phyloP scores from a whole-genome alignment of 2,797 vertebrate genomes.

The Streptopelia turtur region DNA sequence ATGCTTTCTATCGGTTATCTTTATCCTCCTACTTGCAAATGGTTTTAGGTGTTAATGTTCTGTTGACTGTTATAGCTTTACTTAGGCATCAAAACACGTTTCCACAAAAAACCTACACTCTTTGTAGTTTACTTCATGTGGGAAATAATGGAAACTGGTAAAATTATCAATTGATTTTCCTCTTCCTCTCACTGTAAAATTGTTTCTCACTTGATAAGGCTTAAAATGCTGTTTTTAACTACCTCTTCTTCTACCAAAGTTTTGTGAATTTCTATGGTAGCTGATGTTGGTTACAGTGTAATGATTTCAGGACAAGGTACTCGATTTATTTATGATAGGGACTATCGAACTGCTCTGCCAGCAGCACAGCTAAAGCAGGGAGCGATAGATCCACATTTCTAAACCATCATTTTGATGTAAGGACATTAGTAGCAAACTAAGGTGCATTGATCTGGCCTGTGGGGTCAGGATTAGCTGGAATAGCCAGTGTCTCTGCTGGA shows the following conservation, averaged over 20 bases:
- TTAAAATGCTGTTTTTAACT: conserved; percentile 48
- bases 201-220: conserved; percentile 61
- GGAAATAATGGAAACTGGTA: conserved; percentile 45
- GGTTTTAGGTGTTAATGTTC: conserved; percentile 47
- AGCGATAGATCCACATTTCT: conserved; percentile 80
- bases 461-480: conserved; percentile 89
- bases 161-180: conserved; percentile 49
- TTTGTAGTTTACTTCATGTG: conserved; percentile 17
- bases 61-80: conserved; percentile 48
- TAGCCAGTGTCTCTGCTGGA: conserved; percentile 72
- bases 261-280: conserved; percentile 70
- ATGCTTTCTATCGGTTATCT: conserved; percentile 25
- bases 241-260: conserved; percentile 68
- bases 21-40: conserved; percentile 29
- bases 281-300: conserved; percentile 73
- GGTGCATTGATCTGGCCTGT: conserved; percentile 89
- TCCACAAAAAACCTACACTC: conserved; percentile 52
- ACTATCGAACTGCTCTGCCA: conserved; percentile 54
- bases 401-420: conserved; percentile 90
- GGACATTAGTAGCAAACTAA: conserved; percentile 92
- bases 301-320: conserved; percentile 63
- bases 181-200: conserved; percentile 40
- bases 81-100: conserved; percentile 22
- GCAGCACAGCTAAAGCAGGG: conserved; percentile 58
- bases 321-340: conserved; percentile 70